Evolutionary conservation across 2,797 vertebrate genomes (phyloP).

Genomic region (Pangasius macronema): DNA sequence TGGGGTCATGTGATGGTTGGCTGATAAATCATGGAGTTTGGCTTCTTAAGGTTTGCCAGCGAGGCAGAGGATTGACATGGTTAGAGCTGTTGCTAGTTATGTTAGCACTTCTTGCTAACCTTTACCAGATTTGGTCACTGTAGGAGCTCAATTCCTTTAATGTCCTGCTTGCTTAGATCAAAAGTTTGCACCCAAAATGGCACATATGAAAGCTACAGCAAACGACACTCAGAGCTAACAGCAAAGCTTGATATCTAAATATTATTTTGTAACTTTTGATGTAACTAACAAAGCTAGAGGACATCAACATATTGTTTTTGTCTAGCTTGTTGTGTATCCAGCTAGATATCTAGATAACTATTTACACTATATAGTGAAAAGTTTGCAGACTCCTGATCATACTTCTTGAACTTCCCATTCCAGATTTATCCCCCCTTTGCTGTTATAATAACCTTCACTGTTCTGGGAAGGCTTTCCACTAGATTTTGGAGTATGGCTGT

Average conservation of each 20-base stretch:
- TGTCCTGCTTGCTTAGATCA: background rate
- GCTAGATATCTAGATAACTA: too few relatives aligned
- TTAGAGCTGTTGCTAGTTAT: background rate
- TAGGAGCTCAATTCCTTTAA: background rate
- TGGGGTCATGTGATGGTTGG: constrained; percentile 41
- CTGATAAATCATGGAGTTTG: constrained; percentile 33
- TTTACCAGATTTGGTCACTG: background rate
- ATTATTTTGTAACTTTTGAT: background rate
- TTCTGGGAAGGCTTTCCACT: too few relatives aligned
- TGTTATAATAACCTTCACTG: too few relatives aligned
- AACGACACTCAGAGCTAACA: background rate
- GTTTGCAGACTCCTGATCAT: too few relatives aligned
- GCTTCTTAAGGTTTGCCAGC: constrained; percentile 19
- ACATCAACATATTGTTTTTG: background rate
- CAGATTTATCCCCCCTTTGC: too few relatives aligned
- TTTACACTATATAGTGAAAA: too few relatives aligned
- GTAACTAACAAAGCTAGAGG: background rate
- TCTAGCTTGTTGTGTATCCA: background rate
- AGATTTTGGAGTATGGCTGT: too few relatives aligned
- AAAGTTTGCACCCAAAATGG: background rate
- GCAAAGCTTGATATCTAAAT: background rate
- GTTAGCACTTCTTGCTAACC: background rate
- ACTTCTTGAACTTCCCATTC: too few relatives aligned
- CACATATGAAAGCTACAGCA: background rate
- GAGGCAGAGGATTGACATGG: constrained; percentile 22